phyloP scores from a whole-genome alignment of 2,113 vertebrate genomes.

The Riparia riparia region DNA sequence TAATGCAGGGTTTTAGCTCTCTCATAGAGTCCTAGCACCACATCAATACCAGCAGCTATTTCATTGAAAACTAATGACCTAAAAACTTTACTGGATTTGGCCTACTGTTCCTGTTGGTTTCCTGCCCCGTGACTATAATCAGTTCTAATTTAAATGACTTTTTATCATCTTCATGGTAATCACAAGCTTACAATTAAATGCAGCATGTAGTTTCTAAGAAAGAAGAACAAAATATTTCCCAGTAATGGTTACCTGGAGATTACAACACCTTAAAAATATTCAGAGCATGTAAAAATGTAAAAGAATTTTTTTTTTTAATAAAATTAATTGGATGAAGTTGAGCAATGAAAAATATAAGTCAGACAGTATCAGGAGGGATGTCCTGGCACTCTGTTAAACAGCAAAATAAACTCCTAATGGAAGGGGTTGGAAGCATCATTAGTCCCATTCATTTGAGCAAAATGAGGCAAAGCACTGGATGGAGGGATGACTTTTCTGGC shows the following conservation, averaged over 20 bases:
- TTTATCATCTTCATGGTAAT: constrained; percentile 18
- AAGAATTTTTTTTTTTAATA: not conserved
- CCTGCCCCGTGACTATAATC: not conserved
- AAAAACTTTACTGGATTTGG: not conserved
- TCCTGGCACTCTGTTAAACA: not conserved
- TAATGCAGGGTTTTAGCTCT: not conserved
- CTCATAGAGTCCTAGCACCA: not conserved
- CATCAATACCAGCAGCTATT: not conserved
- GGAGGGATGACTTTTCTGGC: not conserved
- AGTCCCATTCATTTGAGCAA: not conserved
- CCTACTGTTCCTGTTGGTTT: not conserved
- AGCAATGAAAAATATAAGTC: not conserved
- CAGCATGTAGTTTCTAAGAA: not conserved
- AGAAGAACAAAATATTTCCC: not conserved
- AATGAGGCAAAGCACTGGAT: not conserved
- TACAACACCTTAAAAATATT: not conserved
- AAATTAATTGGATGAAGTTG: constrained; percentile 10
- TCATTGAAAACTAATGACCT: not conserved
- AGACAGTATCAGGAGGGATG: not conserved
- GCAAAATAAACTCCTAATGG: not conserved
- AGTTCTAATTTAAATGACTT: not conserved
- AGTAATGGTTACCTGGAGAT: not conserved
- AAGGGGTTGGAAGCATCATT: not conserved
- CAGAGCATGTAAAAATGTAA: not conserved
- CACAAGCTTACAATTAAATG: not conserved